Evolutionary conservation across 2,797 vertebrate genomes (phyloP).

Genomic region (Percopsis omiscomaycus): DNA sequence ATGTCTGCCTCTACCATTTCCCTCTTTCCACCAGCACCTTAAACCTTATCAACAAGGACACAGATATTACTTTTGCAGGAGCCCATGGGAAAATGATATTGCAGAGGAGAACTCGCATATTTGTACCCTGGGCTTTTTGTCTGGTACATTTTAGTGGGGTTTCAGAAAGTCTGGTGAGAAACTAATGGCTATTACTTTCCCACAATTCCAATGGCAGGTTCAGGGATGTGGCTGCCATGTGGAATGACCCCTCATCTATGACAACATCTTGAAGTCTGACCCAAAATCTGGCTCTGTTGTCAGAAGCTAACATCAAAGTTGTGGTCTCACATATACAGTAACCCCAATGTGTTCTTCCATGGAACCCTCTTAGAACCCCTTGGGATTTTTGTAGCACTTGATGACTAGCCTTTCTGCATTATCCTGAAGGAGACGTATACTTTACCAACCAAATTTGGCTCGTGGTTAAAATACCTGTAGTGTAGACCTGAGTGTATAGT

Average conservation of each 20-base stretch:
- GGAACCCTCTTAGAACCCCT: conserved; percentile 37
- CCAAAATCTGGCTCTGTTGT: conserved; percentile 63
- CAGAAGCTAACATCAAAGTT: conserved; percentile 63
- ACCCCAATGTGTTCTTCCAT: conserved; percentile 50
- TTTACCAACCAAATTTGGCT: conserved; percentile 28
- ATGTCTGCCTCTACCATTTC: not conserved
- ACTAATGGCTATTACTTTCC: conserved; percentile 76
- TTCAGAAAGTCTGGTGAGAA: conserved; percentile 40
- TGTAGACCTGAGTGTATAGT: conserved; percentile 31
- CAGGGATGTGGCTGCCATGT: conserved; percentile 83
- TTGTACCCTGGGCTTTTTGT: conserved; percentile 28
- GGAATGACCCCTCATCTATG: conserved; percentile 82
- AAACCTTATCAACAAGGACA: conserved; percentile 36
- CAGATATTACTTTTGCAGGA: conserved; percentile 25
- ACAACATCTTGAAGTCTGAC: conserved; percentile 77
- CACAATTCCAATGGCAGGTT: conserved; percentile 78
- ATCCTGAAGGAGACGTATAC: conserved; percentile 42
- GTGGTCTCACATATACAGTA: conserved; percentile 30
- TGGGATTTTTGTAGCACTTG: conserved; percentile 35
- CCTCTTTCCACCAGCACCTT: conserved; percentile 18
- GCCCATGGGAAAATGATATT: conserved; percentile 17
- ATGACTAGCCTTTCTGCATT: conserved; percentile 42
- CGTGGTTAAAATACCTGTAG: conserved; percentile 55
- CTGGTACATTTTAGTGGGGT: conserved; percentile 35
- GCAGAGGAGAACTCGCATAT: conserved; percentile 20